Evolutionary conservation across 2,797 vertebrate species (phyloP).

Genomic region (Trachops cirrhosus): DNA sequence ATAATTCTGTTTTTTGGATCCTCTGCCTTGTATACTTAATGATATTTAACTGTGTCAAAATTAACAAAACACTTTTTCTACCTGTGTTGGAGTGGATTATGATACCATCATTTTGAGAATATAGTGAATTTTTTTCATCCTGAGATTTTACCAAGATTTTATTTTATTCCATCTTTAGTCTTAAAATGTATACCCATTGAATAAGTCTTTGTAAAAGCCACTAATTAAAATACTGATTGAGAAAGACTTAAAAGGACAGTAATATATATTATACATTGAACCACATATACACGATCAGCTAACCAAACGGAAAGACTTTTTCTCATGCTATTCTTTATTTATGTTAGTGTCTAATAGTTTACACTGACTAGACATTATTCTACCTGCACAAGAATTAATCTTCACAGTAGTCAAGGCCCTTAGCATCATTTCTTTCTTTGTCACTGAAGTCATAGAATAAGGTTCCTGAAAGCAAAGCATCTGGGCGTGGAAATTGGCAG

Average conservation of each 20-base stretch:
- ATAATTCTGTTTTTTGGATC: not conserved
- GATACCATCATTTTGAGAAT: not conserved
- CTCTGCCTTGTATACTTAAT: not conserved
- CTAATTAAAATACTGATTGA: not conserved
- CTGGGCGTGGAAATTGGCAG: not conserved
- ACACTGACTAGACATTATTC: not conserved
- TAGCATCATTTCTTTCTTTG: not conserved
- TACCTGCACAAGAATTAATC: not conserved
- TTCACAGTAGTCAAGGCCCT: not conserved
- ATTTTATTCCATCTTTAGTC: not conserved
- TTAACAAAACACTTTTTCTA: not conserved
- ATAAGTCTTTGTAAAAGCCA: not conserved
- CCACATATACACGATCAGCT: not conserved
- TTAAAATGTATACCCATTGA: not conserved
- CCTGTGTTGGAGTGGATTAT: not conserved
- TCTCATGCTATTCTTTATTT: not conserved
- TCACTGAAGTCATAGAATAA: not conserved
- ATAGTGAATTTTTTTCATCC: not conserved
- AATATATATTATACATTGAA: not conserved
- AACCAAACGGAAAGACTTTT: not conserved
- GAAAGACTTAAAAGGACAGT: not conserved
- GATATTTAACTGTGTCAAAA: not conserved
- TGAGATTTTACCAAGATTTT: not conserved
- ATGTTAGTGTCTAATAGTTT: not conserved
- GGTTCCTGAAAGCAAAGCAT: not conserved